Evolutionary conservation across 2,888 invertebrate species (phyloP), one percentile per base, ranked within the genome.

Genomic region (Cantharis rustica): DNA sequence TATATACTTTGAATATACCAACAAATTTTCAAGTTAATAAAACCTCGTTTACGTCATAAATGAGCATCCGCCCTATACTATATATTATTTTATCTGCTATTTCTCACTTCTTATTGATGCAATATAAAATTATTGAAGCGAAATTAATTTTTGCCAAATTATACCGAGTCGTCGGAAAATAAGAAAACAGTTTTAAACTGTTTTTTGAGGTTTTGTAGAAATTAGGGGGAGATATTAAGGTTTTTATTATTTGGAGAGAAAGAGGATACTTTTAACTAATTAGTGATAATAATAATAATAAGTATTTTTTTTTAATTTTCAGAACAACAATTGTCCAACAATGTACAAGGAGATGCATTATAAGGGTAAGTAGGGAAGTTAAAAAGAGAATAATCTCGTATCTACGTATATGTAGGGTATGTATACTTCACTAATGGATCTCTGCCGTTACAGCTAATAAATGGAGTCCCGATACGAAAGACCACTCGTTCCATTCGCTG

Each of bases 321-420:
- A 93, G 92, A 91, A 90, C 85, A 91, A 90, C 88, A 94, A 93
- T 88, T 96, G 96, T 89, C 95, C 96, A 69, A 94, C 95, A 82
- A 96, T 96, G 96, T 94, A 95, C 86, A 93, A 94, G 88, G 95
- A 96, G 86, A 95, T 95, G 93, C 94, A 95, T 86, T 96, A 96
- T 87, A 94, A 93, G 91, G 95, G 94, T 95, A 92, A 72, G 76
- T 78, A 82, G 80, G 63, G 73, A 79, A 73, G 77, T 61, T 72
- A 64, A 66, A 66, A 66, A n/a, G 64, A 66, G 64, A 23, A 13
- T 17, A 66, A n/a, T 17, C 20, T 20, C 64, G 64, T 64, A 64
- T 17, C 17, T 62, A 31, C 47, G n/a, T 47, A n/a, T 47, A n/a
- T 47, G 63, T 66, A 66, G 23, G 71, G 76, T 76, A 80, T 80